phyloP scores from a whole-genome alignment of 2,113 vertebrate genomes.

The Stercorarius parasiticus region DNA sequence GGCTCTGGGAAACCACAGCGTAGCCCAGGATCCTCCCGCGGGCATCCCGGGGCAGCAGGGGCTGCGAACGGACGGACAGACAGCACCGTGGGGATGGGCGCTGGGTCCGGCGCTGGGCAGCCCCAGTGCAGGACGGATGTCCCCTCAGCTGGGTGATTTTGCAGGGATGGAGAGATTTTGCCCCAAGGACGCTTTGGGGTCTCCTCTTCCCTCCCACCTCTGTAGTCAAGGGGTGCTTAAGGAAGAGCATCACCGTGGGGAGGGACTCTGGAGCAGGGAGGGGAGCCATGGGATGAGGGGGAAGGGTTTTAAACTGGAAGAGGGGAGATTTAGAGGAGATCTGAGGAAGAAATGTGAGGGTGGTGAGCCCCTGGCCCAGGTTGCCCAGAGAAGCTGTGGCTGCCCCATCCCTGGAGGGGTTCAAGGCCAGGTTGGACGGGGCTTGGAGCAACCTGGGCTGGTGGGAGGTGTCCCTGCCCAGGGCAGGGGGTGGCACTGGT shows the following conservation, averaged over 20 bases:
- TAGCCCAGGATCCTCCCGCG: conserved; percentile 55
- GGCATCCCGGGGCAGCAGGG: background rate
- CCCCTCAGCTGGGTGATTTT: accelerated
- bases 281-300: background rate
- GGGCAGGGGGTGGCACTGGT: background rate
- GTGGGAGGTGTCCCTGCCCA: background rate
- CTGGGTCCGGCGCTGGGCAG: accelerated
- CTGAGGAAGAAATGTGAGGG: background rate
- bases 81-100: accelerated
- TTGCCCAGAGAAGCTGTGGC: background rate
- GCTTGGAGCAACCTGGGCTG: background rate
- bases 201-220: accelerated
- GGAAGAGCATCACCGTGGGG: background rate
- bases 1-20: background rate
- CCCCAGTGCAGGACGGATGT: accelerated
- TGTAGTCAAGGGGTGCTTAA: accelerated
- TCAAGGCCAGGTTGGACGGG: background rate
- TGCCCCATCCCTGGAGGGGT: background rate
- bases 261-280: background rate
- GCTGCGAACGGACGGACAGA: background rate
- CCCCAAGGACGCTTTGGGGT: accelerated
- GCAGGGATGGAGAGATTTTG: background rate
- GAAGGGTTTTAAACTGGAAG: background rate
- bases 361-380: background rate
- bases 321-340: background rate